A percentile compares a stretch with the other conserved stretches of the same genome.
Evolutionary conservation across 2,797 vertebrate genomes (phyloP).

Genomic region (Sebastes elongatus): DNA sequence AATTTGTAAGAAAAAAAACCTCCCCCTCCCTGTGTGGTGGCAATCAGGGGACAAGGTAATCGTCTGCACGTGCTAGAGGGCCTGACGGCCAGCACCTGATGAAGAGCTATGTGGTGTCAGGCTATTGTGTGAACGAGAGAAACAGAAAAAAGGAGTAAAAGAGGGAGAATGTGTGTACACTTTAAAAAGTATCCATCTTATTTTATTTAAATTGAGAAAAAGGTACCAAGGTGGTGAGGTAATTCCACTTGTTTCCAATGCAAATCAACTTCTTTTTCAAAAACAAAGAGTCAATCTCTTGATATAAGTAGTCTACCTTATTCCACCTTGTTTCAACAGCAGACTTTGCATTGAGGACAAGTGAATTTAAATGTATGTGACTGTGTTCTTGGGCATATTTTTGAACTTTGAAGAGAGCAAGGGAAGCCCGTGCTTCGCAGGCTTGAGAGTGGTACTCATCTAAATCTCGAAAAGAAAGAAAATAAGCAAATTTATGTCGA

Average conservation of each 20-base stretch:
- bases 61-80: conserved; percentile 87
- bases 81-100: conserved; percentile 93
- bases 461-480: not conserved
- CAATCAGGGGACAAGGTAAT: conserved; percentile 98
- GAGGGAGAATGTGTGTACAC: not conserved
- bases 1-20: conserved; percentile 92
- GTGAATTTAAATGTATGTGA: not conserved
- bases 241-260: conserved; percentile 25
- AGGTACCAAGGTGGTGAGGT: conserved; percentile 16
- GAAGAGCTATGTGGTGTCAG: conserved; percentile 95
- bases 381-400: not conserved
- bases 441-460: not conserved
- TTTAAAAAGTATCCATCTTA: conserved; percentile 43
- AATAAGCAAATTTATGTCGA: not conserved
- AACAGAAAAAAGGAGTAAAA: conserved; percentile 22
- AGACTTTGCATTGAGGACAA: not conserved
- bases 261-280: conserved; percentile 34
- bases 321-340: conserved; percentile 11
- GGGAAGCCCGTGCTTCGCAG: not conserved
- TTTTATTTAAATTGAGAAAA: conserved; percentile 38
- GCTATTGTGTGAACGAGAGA: conserved; percentile 54
- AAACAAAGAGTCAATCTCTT: conserved; percentile 17
- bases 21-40: conserved; percentile 93
- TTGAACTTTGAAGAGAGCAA: not conserved
- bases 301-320: not conserved